phyloP scores from a whole-genome alignment of 1,140 invertebrate genomes.

The Liolophura sinensis region DNA sequence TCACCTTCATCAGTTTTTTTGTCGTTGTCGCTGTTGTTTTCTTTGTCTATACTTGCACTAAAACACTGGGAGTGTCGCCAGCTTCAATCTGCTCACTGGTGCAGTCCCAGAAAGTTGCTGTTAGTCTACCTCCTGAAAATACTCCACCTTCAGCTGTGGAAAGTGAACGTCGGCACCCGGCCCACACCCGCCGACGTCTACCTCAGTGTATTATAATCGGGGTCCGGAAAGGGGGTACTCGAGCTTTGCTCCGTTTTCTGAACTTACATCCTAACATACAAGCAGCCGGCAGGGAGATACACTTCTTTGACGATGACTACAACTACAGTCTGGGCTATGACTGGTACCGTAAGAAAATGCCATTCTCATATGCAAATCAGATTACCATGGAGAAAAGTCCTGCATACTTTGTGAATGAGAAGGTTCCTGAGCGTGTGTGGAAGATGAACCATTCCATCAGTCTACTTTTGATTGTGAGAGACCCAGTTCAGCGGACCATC shows the following conservation, averaged over 20 bases:
- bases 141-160: too few species aligned
- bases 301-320: slow-evolving; percentile 59
- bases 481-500: slow-evolving; percentile 87
- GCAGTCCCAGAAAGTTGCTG: too few species aligned
- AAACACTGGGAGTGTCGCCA: too few species aligned
- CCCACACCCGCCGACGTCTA: slow-evolving; percentile 31
- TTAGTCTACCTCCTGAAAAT: too few species aligned
- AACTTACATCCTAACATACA: slow-evolving; percentile 57
- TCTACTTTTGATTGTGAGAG: slow-evolving; percentile 84
- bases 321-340: slow-evolving; percentile 57
- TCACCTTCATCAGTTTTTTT: too few species aligned
- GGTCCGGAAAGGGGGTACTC: slow-evolving; percentile 60
- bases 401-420: slow-evolving; percentile 62
- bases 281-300: slow-evolving; percentile 47
- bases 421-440: slow-evolving; percentile 79
- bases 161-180: neutral
- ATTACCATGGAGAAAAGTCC: slow-evolving; percentile 64
- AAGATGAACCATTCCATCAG: slow-evolving; percentile 85
- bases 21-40: too few species aligned
- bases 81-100: too few species aligned
- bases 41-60: too few species aligned
- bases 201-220: slow-evolving; percentile 59
- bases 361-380: slow-evolving; percentile 42
- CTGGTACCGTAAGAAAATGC: slow-evolving; percentile 58
- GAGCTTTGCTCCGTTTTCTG: slow-evolving; percentile 59